phyloP scores from a whole-genome alignment of 2,797 vertebrate species.

The Sebastes matsubarae region DNA sequence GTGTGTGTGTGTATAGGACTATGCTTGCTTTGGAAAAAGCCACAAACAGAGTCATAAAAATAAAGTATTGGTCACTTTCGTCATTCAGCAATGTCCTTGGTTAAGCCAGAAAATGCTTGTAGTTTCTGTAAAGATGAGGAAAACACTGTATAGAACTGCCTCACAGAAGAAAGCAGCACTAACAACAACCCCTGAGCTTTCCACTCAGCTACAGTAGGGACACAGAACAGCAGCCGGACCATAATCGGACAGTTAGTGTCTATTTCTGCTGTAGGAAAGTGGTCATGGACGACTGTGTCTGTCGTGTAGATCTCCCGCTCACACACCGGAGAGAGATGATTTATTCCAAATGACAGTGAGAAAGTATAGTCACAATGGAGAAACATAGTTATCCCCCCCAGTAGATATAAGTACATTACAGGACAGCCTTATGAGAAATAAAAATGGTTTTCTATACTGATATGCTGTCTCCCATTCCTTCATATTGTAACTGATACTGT shows the following conservation, averaged over 20 bases:
- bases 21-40: conserved; percentile 56
- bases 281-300: conserved; percentile 47
- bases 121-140: conserved; percentile 68
- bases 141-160: conserved; percentile 77
- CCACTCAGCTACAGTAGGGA: conserved; percentile 36
- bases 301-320: conserved; percentile 60
- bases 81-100: conserved; percentile 55
- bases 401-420: conserved; percentile 79
- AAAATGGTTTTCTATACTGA: conserved; percentile 83
- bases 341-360: conserved; percentile 63
- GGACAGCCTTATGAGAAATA: conserved; percentile 84
- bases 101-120: conserved; percentile 51
- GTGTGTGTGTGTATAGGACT: conserved; percentile 43
- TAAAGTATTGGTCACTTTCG: conserved; percentile 53
- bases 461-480: conserved; percentile 71
- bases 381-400: conserved; percentile 74
- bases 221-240: conserved; percentile 27
- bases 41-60: conserved; percentile 47
- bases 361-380: conserved; percentile 70
- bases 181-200: conserved; percentile 37
- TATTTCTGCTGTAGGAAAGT: conserved; percentile 49
- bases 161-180: conserved; percentile 57
- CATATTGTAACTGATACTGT: conserved; percentile 39
- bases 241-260: conserved; percentile 44
- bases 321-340: conserved; percentile 48